Evolutionary conservation across 2,113 vertebrate species (phyloP), one percentile per base, ranked within the genome.

Genomic region (Chaenocephalus aceratus): DNA sequence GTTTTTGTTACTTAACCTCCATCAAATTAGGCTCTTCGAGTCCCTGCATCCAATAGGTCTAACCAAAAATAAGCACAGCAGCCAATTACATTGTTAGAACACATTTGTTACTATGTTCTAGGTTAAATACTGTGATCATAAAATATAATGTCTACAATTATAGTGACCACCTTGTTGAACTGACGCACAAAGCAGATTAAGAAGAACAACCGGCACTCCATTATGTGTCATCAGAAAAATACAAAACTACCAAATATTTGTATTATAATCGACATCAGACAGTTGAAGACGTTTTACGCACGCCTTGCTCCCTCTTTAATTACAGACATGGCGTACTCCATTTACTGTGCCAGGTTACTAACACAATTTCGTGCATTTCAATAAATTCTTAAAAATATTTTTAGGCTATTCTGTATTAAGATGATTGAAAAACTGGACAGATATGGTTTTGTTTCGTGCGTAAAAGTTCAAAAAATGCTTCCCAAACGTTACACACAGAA

Each of bases 401-500:
- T 4, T 0, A 15, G 1, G 1, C 2, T 69, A 15, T n/a, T 18
- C 7, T 64, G 21, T 51, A 16, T 48, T 3, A 21, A 5, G 49
- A 56, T 4, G 6, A 53, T 48, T 0, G 49, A 12, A 46, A 62
- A 21, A 30, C 13, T 65, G 12, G 5, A 74, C 10, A 2, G 10
- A 36, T 11, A 21, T 7, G 36, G 10, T 11, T 65, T 46, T 64
- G 21, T 71, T 63, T 54, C 30, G 82, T 79, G 86, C 82, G 86
- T 77, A 91, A 92, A 92, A 87, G 61, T 73, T 72, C 13, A 66
- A 8, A 8, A 15, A 5, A 18, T 44, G 5, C 1, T 52, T 26
- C 15, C 60, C 23, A 73, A 70, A 58, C 13, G 26, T 41, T 13
- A 70, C 34, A 52, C 59, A 53, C 52, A 11, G 15, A 48, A 0